Evolutionary conservation across 2,888 invertebrate species (phyloP), one percentile per base, ranked within the genome.

Genomic region (Galerucella calmariensis): DNA sequence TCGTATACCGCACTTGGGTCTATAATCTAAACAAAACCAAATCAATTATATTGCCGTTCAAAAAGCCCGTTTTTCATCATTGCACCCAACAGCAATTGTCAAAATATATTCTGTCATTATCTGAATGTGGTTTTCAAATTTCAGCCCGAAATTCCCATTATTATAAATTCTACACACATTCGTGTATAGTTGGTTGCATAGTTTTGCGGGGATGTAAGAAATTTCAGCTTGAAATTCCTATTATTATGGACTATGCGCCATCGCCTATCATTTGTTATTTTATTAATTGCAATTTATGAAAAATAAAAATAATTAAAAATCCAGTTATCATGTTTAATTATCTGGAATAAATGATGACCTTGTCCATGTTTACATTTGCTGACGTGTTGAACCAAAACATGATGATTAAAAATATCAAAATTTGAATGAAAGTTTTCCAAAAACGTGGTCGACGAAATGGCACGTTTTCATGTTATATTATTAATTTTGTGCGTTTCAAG

Each of bases 1-100:
- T 97, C 97, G 83, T 95, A 97, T 62, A 97, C 96, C 83, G 92
- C 90, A 86, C 90, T 91, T 12, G 92, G 91, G 85, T 92, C 92
- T 79, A 90, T 87, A 79, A 92, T 91, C 90, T 90, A 80, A 12
- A 83, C 12, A 48, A 48, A 48, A 48, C 2, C 48, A 14, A 48
- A 48, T 41, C 5, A 41, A 41, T 41, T 41, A 41, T 9, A 41
- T 41, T 41, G 1, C 35, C 4, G 4, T 5, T 35, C 35, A 35
- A 35, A 35, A 35, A 35, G 0, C 35, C 0, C 6, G 5, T 35
- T 35, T 4, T 35, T 35, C 5, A 5, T 35, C 4, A 35, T 35
- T 35, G 35, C 35, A 6, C 35, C 35, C 35, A 35, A 35, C 35
- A 3, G 35, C 35, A 27, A 27, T 0, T 35, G 35, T 5, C 35